phyloP scores from a whole-genome alignment of 2,797 vertebrate species.

The Sebastes taczanowskii region DNA sequence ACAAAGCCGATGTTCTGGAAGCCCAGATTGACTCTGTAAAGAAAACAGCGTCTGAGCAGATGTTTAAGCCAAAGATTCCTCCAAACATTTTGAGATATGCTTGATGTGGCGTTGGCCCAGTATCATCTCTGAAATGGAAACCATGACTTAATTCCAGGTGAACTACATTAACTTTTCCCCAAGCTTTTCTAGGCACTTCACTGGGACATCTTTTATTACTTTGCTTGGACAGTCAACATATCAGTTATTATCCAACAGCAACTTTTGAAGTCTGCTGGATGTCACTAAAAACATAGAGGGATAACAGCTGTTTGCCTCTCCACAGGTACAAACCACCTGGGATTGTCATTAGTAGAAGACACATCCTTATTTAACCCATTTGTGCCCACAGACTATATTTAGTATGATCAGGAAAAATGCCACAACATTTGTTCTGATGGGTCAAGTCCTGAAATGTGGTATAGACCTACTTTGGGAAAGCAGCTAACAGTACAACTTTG shows the following conservation, averaged over 20 bases:
- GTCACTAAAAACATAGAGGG: not conserved
- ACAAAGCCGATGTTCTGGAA: constrained; percentile 6
- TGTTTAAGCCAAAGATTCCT: constrained; percentile 10
- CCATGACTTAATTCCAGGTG: constrained; percentile 37
- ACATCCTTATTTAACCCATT: not conserved
- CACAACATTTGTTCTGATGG: too few species aligned
- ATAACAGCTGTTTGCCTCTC: not conserved
- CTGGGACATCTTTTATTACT: not conserved
- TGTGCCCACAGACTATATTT: too few species aligned
- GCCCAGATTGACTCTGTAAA: not conserved
- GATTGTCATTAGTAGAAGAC: not conserved
- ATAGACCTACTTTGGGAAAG: too few species aligned
- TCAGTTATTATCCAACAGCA: not conserved
- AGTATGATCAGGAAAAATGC: too few species aligned
- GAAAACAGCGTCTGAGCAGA: constrained; percentile 7
- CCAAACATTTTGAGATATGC: constrained; percentile 17
- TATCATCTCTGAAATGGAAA: constrained; percentile 35
- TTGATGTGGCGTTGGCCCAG: constrained; percentile 9
- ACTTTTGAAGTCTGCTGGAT: not conserved
- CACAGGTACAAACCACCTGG: constrained; percentile 3
- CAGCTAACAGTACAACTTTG: too few species aligned
- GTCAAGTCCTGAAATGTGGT: too few species aligned
- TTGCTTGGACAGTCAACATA: not conserved
- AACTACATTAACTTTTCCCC: not conserved
- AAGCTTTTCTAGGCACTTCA: not conserved